Conservation (phyloP, 2,113 vertebrate genomes). For the Hiodon alosoides region DNA sequence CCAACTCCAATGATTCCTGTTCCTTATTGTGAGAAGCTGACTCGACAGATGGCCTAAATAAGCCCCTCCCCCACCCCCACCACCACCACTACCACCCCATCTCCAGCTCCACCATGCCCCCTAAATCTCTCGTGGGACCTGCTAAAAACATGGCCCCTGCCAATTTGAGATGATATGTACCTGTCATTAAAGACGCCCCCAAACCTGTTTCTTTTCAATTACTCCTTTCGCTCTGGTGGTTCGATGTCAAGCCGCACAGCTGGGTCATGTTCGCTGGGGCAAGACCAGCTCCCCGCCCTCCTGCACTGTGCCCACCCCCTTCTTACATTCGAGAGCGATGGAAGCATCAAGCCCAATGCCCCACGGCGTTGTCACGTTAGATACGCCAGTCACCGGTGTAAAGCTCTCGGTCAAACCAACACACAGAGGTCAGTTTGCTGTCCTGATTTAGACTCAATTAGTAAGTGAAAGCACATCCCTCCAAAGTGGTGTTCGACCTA, state of each 20-base stretch:
- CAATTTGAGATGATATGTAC: slow-evolving; percentile 4
- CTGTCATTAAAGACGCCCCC: slow-evolving; percentile 23
- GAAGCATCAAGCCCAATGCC: too few species aligned
- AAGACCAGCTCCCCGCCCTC: background rate
- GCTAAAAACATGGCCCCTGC: background rate
- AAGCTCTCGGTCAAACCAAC: too few species aligned
- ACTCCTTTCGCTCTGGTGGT: background rate
- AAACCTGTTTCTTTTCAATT: slow-evolving; percentile 30
- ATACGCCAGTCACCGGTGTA: too few species aligned
- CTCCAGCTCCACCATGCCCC: too few species aligned
- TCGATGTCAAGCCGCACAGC: background rate
- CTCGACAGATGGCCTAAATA: slow-evolving; percentile 26
- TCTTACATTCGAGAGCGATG: too few species aligned
- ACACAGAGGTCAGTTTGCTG: too few species aligned
- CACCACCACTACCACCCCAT: too few species aligned
- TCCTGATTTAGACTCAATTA: too few species aligned
- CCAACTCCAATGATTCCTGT: background rate
- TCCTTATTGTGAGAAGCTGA: slow-evolving; percentile 13
- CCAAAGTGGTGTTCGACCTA: too few species aligned
- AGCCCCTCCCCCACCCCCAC: slow-evolving; percentile 3
- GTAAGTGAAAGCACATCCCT: too few species aligned
- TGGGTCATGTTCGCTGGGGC: background rate
- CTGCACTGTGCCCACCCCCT: too few species aligned
- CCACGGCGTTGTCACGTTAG: too few species aligned
- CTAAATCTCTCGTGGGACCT: background rate